Base-by-base conservation (phyloP, 2,113 vertebrate genomes). In the Rhea americana region DNA sequence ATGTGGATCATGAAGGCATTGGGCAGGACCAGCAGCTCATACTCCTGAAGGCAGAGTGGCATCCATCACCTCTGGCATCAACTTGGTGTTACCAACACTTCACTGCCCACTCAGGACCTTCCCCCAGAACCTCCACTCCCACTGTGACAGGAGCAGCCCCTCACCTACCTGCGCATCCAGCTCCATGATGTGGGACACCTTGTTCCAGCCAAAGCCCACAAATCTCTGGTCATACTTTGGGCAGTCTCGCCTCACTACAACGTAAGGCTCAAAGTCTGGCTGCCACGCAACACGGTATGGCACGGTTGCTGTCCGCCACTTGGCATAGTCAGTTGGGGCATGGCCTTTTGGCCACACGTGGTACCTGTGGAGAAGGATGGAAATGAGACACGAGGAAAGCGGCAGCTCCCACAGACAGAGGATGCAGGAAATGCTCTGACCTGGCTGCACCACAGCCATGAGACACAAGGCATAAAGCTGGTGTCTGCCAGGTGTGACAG, bases 131-230 rank as follows among this genome's bases (percentile, higher is more conserved):
- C 61, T 25, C 65, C 21, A 22, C 10, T 22, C n/a, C n/a, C 1
- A 0, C 0, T 14, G 70, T 5, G 37, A 62, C 58, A 5, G 35
- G 45, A 87, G 41, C 39, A 7, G 63, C 56, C 35, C 39, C 24
- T 53, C 85, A 84, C 95, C 87, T 96, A 99, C 99, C 99, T 99
- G 99, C 3, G 98, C 99, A 35, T 99, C 99, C 87, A 99, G 98
- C 97, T 99, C 99, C 98, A 99, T 98, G 58, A 98, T 97, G 79
- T 99, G 99, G 30, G 99, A 99, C 90, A 99, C 99, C 96, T 99
- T 99, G 98, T 99, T 99, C 99, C 99, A 99, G 95, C 99, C 99
- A 61, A 99, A 99, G 96, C 99, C 99, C 91, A 99, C 98, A 0
- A 99, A 99, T 51, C 99, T 98, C 96, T 99, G 98, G 93, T 99